Base-by-base conservation (phyloP, 37 sponge, comb jelly and placozoan species). In the Agelas oroides region DNA sequence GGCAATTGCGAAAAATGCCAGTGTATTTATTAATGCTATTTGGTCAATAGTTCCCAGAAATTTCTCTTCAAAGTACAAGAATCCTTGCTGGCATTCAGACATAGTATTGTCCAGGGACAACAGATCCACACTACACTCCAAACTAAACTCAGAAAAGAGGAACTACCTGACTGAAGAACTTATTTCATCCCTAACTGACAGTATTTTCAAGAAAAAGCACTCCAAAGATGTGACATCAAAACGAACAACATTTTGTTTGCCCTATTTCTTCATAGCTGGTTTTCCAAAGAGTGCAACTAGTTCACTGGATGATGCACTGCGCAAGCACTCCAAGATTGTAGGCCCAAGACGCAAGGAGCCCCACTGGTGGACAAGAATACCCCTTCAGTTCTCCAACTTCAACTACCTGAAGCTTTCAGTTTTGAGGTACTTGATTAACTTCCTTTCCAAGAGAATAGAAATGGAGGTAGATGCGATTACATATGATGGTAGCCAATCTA, bases 281-380 rank as follows among this genome's bases (percentile, higher is more conserved):
- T 83, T 53, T 64, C 83, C 83, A 24, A 83, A 83, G 65, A 68
- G 83, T 53, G 83, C 74, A 12, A 83, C 83, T 1, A 83, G 74
- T 5, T 25, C 67, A n/a, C 59, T 81, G 37, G 53, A 70, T 59
- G 27, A 31, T 37, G 31, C 67, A 19, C 59, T 81, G 15, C 1
- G 3, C 37, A 31, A 41, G 28, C 81, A 81, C 38, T 59, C 71
- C 0, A 23, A 57, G 37, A 52, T 81, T n/a, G 70, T 60, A 12
- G 25, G 23, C 6, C 81, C 81, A 21, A 14, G 17, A 16, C 14
- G 39, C 16, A 81, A 81, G 24, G 81, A 81, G 59, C 81, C 71
- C 14, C 81, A 81, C 59, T 81, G 70, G 70, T 81, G 81, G 81
- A 81, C 38, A 24, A 36, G 39, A 34, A 67, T 67, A 31, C 68